These are phyloP conservation scores for Melanostoma scalare DNA, from an alignment of 2,888 invertebrate genomes.

Conservation along the genomic window DNA sequence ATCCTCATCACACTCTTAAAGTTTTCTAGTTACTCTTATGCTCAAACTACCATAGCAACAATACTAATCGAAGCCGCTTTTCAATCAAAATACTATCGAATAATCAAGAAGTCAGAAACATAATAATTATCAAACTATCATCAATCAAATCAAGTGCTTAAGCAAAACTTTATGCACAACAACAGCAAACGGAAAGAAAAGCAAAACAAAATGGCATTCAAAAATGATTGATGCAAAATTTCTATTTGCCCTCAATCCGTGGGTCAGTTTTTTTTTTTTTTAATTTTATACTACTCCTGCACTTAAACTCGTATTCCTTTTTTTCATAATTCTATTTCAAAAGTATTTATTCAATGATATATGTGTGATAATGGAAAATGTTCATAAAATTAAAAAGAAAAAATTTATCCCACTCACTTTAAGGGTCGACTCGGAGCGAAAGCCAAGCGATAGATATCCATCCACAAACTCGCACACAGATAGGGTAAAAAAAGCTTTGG, in stretches of 20 bases:
- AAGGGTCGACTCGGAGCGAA: slow-evolving; percentile 20
- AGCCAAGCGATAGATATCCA: slow-evolving; percentile 1
- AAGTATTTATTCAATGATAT: slow-evolving; percentile 36
- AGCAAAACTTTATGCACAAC: slow-evolving; percentile 32
- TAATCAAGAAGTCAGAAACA: slow-evolving; percentile 5
- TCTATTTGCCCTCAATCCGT: slow-evolving; percentile 37
- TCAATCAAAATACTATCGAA: no score
- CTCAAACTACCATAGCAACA: no score
- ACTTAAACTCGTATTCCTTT: background rate
- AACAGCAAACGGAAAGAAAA: background rate
- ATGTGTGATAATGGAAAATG: slow-evolving; percentile 37
- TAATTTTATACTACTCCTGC: slow-evolving; percentile 3
- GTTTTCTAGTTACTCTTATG: no score
- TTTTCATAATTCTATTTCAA: slow-evolving; percentile 9
- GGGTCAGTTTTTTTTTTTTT: slow-evolving; percentile 46
- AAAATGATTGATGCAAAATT: slow-evolving; percentile 63
- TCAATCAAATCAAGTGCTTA: slow-evolving; percentile 57
- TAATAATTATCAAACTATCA: slow-evolving; percentile 43
- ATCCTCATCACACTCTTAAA: no score
- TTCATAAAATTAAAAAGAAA: slow-evolving; percentile 4
- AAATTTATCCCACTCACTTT: slow-evolving; percentile 27
- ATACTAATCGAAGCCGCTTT: no score
- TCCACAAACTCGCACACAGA: background rate
- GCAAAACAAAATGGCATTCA: slow-evolving; percentile 10
- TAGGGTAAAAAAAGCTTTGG: slow-evolving; percentile 42